Conservation (phyloP, 2,113 vertebrate genomes). For the Dunckerocampus dactyliophorus region DNA sequence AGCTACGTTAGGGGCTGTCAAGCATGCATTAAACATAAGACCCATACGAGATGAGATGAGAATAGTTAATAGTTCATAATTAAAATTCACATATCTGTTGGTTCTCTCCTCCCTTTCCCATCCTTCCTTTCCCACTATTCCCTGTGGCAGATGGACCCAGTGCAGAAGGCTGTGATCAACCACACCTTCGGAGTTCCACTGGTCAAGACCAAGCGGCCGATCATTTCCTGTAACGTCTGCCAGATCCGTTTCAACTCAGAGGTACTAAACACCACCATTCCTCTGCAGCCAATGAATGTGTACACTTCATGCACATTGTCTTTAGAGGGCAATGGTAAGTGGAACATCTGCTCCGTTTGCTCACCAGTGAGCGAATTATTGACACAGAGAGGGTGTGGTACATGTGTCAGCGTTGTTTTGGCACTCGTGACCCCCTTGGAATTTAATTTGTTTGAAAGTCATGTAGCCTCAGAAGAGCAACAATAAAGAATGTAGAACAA, state of each 20-base stretch:
- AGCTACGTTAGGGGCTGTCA: no score
- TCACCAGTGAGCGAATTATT: conserved; percentile 2
- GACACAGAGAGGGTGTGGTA: conserved; percentile 23
- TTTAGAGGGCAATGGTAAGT: neutral
- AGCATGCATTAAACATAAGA: no score
- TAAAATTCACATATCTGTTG: conserved; percentile 24
- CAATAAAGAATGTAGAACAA: conserved; percentile 19
- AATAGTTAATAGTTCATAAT: conserved; percentile 7
- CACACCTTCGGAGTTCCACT: conserved; percentile 87
- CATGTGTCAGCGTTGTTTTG: conserved; percentile 45
- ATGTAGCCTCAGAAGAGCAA: conserved; percentile 10
- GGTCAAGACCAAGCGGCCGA: conserved; percentile 83
- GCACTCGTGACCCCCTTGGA: conserved; percentile 33
- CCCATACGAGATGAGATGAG: no score
- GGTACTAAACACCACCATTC: conserved; percentile 59
- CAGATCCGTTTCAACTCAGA: conserved; percentile 95
- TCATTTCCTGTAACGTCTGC: conserved; percentile 93
- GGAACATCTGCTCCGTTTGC: conserved; percentile 10
- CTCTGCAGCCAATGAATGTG: neutral
- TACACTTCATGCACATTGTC: conserved; percentile 3
- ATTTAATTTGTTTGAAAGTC: conserved; percentile 44
- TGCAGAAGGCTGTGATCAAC: conserved; percentile 89
- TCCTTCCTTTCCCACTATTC: conserved; percentile 17
- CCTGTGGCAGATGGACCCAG: conserved; percentile 85
- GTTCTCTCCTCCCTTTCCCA: conserved; percentile 5